Evolutionary conservation across 2,113 vertebrate species (phyloP).

Genomic region (Scalopus aquaticus): DNA sequence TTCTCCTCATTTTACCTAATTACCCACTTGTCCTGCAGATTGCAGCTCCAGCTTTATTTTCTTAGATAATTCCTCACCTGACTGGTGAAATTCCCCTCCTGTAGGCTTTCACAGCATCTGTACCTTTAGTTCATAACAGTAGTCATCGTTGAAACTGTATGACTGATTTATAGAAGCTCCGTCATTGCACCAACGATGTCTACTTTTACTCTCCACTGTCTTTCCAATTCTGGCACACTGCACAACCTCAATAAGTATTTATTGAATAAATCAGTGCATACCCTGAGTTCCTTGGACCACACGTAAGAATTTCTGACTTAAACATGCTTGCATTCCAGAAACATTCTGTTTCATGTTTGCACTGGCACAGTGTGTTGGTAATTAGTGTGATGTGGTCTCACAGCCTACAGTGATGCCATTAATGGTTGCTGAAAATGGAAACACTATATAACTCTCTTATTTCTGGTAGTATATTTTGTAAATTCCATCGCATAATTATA

Average conservation of each 20-base stretch:
- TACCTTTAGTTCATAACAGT: neutral
- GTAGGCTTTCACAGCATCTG: neutral
- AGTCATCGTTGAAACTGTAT: neutral
- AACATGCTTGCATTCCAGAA: neutral
- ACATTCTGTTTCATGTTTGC: conserved; percentile 1
- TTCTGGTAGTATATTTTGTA: conserved; percentile 38
- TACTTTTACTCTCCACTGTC: neutral
- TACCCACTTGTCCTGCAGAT: neutral
- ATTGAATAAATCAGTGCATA: neutral
- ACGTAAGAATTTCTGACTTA: conserved; percentile 5
- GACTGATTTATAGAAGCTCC: neutral
- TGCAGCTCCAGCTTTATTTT: neutral
- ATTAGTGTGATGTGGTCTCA: conserved; percentile 14
- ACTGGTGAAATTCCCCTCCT: neutral
- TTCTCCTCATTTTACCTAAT: neutral
- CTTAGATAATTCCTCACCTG: neutral
- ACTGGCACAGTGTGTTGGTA: neutral
- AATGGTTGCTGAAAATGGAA: conserved; percentile 19
- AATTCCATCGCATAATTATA: neutral
- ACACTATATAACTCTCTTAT: neutral
- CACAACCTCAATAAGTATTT: neutral
- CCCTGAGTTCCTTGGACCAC: conserved; percentile 8
- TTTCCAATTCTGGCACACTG: neutral
- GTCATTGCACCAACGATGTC: neutral
- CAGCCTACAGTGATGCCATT: neutral